Conservation (phyloP, 1,140 invertebrate species). For the Apolygus lucorum region DNA sequence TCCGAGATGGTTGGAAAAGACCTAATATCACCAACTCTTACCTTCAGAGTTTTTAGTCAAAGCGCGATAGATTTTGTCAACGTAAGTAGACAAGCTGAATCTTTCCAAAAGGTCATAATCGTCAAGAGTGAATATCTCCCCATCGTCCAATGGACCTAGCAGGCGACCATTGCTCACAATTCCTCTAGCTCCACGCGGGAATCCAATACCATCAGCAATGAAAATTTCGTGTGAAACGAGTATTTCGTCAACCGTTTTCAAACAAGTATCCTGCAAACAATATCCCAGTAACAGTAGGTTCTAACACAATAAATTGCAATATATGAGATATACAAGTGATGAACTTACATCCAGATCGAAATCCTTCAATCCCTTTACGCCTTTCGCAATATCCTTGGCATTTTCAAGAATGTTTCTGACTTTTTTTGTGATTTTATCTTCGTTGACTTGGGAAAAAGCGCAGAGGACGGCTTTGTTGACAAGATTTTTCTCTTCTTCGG, state of each 20-base stretch:
- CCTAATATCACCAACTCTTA: too few species aligned
- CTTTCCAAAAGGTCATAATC: slow-evolving; percentile 87
- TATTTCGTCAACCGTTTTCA: slow-evolving; percentile 36
- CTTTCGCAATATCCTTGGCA: slow-evolving; percentile 31
- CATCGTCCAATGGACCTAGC: slow-evolving; percentile 67
- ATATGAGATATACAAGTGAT: not conserved
- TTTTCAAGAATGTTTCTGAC: slow-evolving; percentile 9
- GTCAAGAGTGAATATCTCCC: slow-evolving; percentile 76
- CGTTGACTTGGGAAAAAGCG: not conserved
- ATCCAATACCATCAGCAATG: slow-evolving; percentile 42
- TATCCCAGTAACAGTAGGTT: too few species aligned
- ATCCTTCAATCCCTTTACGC: not conserved
- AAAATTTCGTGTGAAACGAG: slow-evolving; percentile 46
- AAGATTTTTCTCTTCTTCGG: not conserved
- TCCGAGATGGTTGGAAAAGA: too few species aligned
- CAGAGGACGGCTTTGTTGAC: not conserved
- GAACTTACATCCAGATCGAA: not conserved
- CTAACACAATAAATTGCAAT: slow-evolving; percentile 20
- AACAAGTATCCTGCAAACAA: slow-evolving; percentile 18
- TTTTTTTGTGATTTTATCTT: slow-evolving; percentile 4
- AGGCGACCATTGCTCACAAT: slow-evolving; percentile 86
- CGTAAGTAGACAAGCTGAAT: slow-evolving; percentile 60
- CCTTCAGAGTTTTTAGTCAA: slow-evolving; percentile 42
- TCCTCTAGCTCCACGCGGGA: slow-evolving; percentile 48
- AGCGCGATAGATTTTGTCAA: slow-evolving; percentile 64